Evolutionary conservation across 35 echinoderm and acorn worm genomes (phyloP), one percentile per base, ranked within the genome.

Genomic region (Diadema setosum): DNA sequence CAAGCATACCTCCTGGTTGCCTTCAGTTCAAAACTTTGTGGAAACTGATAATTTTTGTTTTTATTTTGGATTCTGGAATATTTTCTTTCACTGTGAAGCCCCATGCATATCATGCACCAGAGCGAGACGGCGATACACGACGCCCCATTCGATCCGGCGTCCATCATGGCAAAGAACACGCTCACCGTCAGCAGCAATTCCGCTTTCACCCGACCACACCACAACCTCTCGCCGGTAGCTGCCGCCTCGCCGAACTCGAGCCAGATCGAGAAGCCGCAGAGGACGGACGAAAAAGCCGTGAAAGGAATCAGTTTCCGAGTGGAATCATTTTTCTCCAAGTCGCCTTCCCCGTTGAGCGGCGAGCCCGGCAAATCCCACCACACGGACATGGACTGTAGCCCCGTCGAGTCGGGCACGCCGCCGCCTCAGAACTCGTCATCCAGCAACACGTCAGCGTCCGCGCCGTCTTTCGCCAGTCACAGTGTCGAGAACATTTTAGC

Each of bases 181-280:
- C 64, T 90, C 12, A 90, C 88, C 30, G 80, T 90, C 39, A 90
- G 88, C 52, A 90, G 26, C 39, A 90, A 90, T 73, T 90, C 88
- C 18, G 88, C 88, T 18, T 90, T 90, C 46, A 80, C 88, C 2
- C 31, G 80, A 34, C 88, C 88, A 1, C 59, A 83, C 33, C 81
- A 90, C n/a, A 84, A 61, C 45, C 33, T 73, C 18, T 83, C 88
- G 21, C 42, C 88, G 9, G 45, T 73, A 25, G 42, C 88, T 14
- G 59, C 58, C 40, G 57, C 46, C 35, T 83, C 88, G 31, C 74
- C 55, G 26, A 67, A 42, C 80, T 35, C 73, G 20, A 42, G 21
- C 27, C 29, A 80, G 58, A 18, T 57, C 82, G 80, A 90, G 64
- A 67, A 26, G 41, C 58, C 55, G 58, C 81, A 83, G 58, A 42